These are phyloP conservation scores for Chloroceryle aenea DNA, from an alignment of 2,113 vertebrate species.

Conservation along the genomic window DNA sequence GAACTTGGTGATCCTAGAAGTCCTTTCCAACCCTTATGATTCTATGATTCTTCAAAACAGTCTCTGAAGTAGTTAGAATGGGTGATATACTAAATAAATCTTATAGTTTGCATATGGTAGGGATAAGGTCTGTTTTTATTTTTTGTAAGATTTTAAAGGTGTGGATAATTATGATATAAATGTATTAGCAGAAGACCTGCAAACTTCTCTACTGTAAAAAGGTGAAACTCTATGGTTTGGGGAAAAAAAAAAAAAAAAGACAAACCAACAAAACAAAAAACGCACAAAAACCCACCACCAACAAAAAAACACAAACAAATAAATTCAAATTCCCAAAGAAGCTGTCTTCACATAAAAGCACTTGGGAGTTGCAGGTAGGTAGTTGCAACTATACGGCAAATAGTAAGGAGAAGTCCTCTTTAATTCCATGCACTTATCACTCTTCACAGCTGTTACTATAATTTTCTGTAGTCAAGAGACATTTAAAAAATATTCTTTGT, in stretches of 20 bases:
- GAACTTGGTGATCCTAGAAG: too few species aligned
- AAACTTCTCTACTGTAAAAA: not conserved
- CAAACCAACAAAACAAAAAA: too few species aligned
- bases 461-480: not conserved
- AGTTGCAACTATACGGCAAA: not conserved
- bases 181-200: not conserved
- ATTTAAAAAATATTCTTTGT: not conserved
- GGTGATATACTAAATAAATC: not conserved
- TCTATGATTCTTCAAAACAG: not conserved
- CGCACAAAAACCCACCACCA: too few species aligned
- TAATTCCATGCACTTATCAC: not conserved
- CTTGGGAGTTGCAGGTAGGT: not conserved
- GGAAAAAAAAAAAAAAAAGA: too few species aligned
- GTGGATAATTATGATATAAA: not conserved
- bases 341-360: not conserved
- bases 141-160: not conserved
- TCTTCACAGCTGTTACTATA: not conserved
- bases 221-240: not conserved
- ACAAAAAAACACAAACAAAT: too few species aligned
- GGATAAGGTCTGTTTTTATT: not conserved
- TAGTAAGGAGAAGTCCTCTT: not conserved
- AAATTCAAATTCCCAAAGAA: not conserved
- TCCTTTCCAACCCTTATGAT: too few species aligned
- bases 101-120: not conserved
- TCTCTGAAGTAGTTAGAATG: not conserved